Base-by-base conservation (phyloP, 2,888 invertebrate genomes). In the Vandiemenella viatica region DNA sequence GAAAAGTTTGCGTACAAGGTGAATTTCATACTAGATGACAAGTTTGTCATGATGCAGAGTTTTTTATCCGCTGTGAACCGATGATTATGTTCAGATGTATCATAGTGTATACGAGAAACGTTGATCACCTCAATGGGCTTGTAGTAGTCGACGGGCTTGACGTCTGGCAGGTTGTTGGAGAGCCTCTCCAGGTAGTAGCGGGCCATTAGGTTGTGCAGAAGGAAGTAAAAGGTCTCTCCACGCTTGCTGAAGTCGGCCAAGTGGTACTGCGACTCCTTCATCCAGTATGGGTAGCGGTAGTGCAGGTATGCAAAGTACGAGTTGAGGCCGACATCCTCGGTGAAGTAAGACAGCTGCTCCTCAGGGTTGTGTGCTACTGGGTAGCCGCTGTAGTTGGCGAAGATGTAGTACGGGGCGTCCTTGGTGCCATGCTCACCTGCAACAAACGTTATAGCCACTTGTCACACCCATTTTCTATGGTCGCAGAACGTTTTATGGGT, bases 151-250 rank as follows among this genome's bases (percentile, higher is more conserved):
- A 80, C 69, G 6, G 71, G 68, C 22, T 73, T 69, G 53, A 83
- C 77, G 53, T 80, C 77, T n/a, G 77, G 76, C 45, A 80, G 68
- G 53, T 76, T 78, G 60, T 80, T 77, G 10, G 81, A 77, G 48
- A 84, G 66, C 63, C 85, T 79, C 63, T 85, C 84, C 67, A 83
- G 70, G 61, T 84, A 73, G 69, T 80, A 83, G 59, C 81, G 78
- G 51, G 79, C 75, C 58, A 80, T 60, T 10, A 82, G 59, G 62
- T 82, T 80, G 59, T 80, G 77, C 61, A 80, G 77, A 61, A 72
- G 68, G 67, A 71, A 77, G 62, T 76, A 75, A 53, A 60, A 60
- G n/a, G 60, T 54, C 50, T 61, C 61, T 26, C 60, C 61, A 55
- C 18, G 18, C 4, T 59, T 48, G 53, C 76, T 75, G 45, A 73